Evolutionary conservation across 2,888 invertebrate genomes (phyloP), one percentile per base, ranked within the genome.

Genomic region (Apantesis nais): DNA sequence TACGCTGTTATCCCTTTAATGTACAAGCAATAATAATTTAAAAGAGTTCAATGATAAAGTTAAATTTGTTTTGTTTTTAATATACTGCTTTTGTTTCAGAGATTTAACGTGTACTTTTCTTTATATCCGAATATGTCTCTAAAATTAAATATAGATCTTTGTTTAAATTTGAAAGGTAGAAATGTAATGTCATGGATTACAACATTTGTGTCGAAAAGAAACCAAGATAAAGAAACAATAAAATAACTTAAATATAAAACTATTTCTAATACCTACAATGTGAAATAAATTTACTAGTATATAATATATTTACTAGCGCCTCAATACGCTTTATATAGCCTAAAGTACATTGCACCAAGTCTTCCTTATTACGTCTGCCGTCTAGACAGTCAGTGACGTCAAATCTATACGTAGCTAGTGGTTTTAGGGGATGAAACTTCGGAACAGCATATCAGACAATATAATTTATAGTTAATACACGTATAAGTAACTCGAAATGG

Each of bases 341-440:
- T n/a, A 34, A 41, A 78, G 88, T 86, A 86, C 89, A 88, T 83
- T 82, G 89, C 83, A 86, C 88, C 69, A 79, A 77, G 83, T 83
- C 85, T 89, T 89, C 90, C 88, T 87, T 78, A 82, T 83, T 77
- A 77, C 75, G 86, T 84, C 85, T 84, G 83, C 83, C 87, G 91
- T 90, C 90, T 91, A 91, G 91, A 92, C 92, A 69, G 83, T 75
- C 80, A 70, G 72, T 89, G 89, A 89, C 90, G 90, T 88, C 88
- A 86, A 81, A 60, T 73, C 67, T 72, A 37, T 73, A 58, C 34
- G 39, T 41, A 69, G 19, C 19, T 25, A 34, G 31, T 19, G 34
- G 52, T 41, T 22, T 67, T 64, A 71, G 41, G 78, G 79, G 79
- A 86, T 86, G 80, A 85, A 83, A 52, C 76, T 79, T 78, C 76